Evolutionary conservation across 2,113 vertebrate genomes (phyloP).

Genomic region (Ptychochromis oligacanthus): DNA sequence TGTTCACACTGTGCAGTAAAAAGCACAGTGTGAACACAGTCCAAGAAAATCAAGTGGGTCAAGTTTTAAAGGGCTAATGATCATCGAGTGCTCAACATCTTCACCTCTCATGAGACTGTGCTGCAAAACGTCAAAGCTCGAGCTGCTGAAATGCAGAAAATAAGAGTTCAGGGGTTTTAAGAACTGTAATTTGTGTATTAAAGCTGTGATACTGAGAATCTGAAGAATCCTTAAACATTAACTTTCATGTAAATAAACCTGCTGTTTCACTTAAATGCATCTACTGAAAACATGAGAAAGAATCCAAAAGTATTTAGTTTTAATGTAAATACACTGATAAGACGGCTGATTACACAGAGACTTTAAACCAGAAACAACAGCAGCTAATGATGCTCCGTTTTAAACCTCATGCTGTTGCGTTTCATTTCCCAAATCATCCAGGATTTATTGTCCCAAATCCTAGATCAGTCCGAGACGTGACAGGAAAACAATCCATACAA

Average conservation of each 20-base stretch:
- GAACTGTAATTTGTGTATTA: too few relatives aligned
- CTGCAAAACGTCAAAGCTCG: too few relatives aligned
- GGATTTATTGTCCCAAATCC: background rate
- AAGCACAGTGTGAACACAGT: too few relatives aligned
- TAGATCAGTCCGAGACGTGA: background rate
- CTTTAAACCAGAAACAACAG: background rate
- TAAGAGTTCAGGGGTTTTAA: too few relatives aligned
- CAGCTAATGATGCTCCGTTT: background rate
- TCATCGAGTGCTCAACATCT: too few relatives aligned
- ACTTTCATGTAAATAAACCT: background rate
- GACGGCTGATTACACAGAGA: background rate
- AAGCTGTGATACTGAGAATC: too few relatives aligned
- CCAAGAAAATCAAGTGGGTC: too few relatives aligned
- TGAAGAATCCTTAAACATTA: background rate
- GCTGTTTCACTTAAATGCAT: background rate
- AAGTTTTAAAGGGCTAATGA: too few relatives aligned
- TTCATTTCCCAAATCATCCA: rapidly evolving
- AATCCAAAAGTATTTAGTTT: background rate
- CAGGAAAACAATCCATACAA: background rate
- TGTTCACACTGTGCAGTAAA: too few relatives aligned
- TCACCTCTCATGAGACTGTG: too few relatives aligned
- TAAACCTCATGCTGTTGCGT: background rate
- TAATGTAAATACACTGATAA: background rate
- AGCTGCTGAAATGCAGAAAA: too few relatives aligned
- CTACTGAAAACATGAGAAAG: background rate